Evolutionary conservation across 2,888 invertebrate species (phyloP).

Genomic region (Orthosia cruda): DNA sequence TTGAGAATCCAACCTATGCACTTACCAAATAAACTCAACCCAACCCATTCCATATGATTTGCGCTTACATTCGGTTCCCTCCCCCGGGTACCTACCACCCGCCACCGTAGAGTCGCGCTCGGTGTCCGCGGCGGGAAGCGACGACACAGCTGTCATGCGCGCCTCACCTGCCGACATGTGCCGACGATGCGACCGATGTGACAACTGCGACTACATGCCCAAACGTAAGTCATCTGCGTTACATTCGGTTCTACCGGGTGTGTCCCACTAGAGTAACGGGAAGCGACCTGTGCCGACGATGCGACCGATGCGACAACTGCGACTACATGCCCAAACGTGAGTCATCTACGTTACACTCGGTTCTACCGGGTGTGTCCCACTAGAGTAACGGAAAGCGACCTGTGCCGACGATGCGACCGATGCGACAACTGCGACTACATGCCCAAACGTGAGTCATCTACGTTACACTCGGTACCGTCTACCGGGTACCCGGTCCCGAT

Average conservation of each 20-base stretch:
- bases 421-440: slow-evolving; percentile 71
- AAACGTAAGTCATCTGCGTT: slow-evolving; percentile 46
- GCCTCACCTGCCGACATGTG: slow-evolving; percentile 74
- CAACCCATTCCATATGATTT: slow-evolving; percentile 12
- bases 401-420: slow-evolving; percentile 73
- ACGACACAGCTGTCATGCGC: slow-evolving; percentile 81
- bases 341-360: background rate
- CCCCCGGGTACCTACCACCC: background rate
- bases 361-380: background rate
- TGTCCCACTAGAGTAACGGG: no score
- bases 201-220: slow-evolving; percentile 64
- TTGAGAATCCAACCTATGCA: no score
- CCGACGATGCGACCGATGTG: slow-evolving; percentile 75
- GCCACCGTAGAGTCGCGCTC: slow-evolving; percentile 71
- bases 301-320: slow-evolving; percentile 75
- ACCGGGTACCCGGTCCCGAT: background rate
- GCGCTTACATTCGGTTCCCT: slow-evolving; percentile 18
- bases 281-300: slow-evolving; percentile 61
- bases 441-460: slow-evolving; percentile 51
- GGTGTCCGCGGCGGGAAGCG: slow-evolving; percentile 78
- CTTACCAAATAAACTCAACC: background rate
- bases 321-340: slow-evolving; percentile 63
- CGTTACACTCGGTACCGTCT: background rate
- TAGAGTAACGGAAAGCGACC: background rate
- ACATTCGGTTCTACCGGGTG: background rate